These are phyloP conservation scores for Acestrorhynchus altus DNA, from an alignment of 2,797 vertebrate genomes.

Conservation along the genomic window DNA sequence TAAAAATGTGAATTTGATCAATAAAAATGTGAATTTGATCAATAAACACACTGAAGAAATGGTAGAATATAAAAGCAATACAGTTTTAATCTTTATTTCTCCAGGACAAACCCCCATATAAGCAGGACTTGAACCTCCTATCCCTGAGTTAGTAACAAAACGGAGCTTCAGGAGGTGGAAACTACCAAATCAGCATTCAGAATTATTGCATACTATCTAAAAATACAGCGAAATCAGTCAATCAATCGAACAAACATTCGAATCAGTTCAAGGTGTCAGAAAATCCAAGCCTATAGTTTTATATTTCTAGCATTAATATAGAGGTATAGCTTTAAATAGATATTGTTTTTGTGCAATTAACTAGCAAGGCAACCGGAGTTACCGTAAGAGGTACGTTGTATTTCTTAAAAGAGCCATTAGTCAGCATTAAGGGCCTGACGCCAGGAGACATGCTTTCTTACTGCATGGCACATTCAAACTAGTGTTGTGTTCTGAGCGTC, in stretches of 20 bases:
- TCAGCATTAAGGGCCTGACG: slow-evolving; percentile 42
- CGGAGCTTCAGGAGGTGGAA: slow-evolving; percentile 66
- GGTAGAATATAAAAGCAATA: slow-evolving; percentile 67
- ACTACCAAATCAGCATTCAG: slow-evolving; percentile 66
- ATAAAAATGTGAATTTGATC: too few relatives aligned
- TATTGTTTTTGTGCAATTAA: slow-evolving; percentile 70
- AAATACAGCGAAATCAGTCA: slow-evolving; percentile 53
- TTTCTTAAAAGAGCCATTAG: slow-evolving; percentile 53
- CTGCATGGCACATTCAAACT: slow-evolving; percentile 28
- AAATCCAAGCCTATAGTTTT: slow-evolving; percentile 64
- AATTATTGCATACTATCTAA: slow-evolving; percentile 62
- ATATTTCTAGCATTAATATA: slow-evolving; percentile 67
- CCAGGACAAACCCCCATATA: slow-evolving; percentile 62
- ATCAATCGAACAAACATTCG: slow-evolving; percentile 27
- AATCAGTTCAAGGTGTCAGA: slow-evolving; percentile 58
- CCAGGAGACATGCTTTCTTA: slow-evolving; percentile 50
- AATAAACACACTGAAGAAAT: slow-evolving; percentile 28
- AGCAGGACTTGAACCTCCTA: slow-evolving; percentile 74
- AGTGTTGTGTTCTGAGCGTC: neutral
- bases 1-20: too few relatives aligned
- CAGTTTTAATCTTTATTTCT: slow-evolving; percentile 55
- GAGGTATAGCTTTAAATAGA: slow-evolving; percentile 65
- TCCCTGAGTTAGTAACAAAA: slow-evolving; percentile 85
- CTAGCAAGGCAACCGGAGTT: slow-evolving; percentile 65
- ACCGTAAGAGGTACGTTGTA: slow-evolving; percentile 66